Evolutionary conservation across 2,888 invertebrate genomes (phyloP).

Genomic region (Saturnia japonica): DNA sequence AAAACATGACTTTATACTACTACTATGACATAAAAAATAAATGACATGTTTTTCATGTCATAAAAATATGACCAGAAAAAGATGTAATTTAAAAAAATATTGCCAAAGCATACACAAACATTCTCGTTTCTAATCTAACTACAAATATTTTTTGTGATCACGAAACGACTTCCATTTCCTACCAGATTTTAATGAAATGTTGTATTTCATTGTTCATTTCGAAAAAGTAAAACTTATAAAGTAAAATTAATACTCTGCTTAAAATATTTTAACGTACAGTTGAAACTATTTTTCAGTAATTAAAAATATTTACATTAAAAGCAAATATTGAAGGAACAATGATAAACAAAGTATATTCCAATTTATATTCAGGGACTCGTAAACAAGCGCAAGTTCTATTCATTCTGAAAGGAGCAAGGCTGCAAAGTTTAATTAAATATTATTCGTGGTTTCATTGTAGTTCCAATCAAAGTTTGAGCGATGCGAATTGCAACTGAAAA

Average conservation of each 20-base stretch:
- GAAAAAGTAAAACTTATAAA: not conserved
- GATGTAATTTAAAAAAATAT: not conserved
- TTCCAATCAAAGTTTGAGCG: conserved; percentile 51
- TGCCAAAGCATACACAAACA: not conserved
- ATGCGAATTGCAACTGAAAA: conserved; percentile 27
- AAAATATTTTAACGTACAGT: not conserved
- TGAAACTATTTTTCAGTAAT: not conserved
- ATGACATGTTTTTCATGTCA: too few species aligned
- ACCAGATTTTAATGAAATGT: not conserved
- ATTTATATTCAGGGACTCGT: conserved; percentile 24
- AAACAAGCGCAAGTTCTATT: conserved; percentile 29
- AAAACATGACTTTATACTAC: too few species aligned
- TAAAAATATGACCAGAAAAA: too few species aligned
- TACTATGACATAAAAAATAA: too few species aligned
- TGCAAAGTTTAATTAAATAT: conserved; percentile 50
- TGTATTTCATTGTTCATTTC: not conserved
- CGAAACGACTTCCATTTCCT: not conserved
- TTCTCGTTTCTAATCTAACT: not conserved
- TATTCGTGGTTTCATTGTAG: conserved; percentile 40
- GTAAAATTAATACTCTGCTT: not conserved
- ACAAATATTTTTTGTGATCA: not conserved
- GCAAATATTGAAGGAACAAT: not conserved
- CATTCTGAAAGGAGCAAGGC: conserved; percentile 32
- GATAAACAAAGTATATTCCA: not conserved
- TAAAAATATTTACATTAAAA: not conserved